Evolutionary conservation across 2,888 invertebrate genomes (phyloP).

Genomic region (Chironomus riparius): DNA sequence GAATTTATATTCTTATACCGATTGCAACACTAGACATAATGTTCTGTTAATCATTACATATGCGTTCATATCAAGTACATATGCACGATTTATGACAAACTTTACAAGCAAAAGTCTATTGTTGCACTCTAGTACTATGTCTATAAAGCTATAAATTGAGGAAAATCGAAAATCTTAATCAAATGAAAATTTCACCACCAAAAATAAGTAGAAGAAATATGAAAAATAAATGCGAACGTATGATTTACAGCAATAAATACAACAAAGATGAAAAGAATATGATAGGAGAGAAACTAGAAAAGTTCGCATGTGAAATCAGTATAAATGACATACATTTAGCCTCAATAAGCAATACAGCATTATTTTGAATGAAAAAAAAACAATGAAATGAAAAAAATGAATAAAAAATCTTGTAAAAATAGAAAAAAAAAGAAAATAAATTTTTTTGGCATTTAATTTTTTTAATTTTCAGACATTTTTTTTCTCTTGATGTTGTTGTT

Average conservation of each 20-base stretch:
- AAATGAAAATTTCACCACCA: no score
- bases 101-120: no score
- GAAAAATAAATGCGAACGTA: background rate
- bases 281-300: background rate
- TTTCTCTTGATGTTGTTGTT: no score
- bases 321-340: conserved; percentile 24
- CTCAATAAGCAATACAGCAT: conserved; percentile 26
- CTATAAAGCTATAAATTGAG: no score
- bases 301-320: conserved; percentile 9
- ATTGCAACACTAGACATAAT: no score
- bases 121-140: no score
- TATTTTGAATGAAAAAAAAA: conserved; percentile 24
- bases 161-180: background rate
- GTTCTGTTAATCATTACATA: no score
- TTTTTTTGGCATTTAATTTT: background rate
- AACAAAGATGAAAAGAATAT: background rate
- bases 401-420: background rate
- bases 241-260: background rate
- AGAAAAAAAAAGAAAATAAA: background rate
- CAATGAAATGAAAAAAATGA: conserved; percentile 13
- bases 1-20: no score
- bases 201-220: no score
- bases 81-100: no score
- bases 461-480: background rate
- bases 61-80: no score